Evolutionary conservation across 2,113 vertebrate genomes (phyloP).

Genomic region (Carlito syrichta): DNA sequence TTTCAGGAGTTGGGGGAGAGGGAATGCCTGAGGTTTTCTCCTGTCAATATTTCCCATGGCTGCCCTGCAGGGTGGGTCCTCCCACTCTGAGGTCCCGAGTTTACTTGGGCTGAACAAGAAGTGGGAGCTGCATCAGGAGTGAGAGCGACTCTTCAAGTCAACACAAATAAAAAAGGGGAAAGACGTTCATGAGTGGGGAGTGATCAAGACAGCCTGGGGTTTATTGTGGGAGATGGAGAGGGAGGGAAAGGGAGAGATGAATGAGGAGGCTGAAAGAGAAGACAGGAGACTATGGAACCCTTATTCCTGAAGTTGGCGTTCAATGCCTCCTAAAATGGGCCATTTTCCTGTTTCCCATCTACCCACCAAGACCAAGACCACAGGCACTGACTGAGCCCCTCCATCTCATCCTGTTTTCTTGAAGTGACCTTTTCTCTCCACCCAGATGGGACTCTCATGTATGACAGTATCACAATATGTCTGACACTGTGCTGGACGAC

Average conservation of each 20-base stretch:
- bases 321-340: background rate
- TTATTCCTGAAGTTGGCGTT: background rate
- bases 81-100: conserved; percentile 74
- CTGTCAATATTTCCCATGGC: conserved; percentile 79
- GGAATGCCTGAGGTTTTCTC: conserved; percentile 63
- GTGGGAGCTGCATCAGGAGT: conserved; percentile 81
- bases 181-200: conserved; percentile 44
- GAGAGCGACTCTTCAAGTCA: conserved; percentile 76
- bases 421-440: too few species aligned
- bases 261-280: background rate
- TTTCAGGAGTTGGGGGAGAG: too few species aligned
- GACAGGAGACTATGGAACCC: background rate
- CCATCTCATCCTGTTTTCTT: too few species aligned
- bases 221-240: conserved; percentile 50
- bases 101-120: conserved; percentile 83
- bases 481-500: background rate
- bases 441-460: background rate
- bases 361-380: background rate
- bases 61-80: conserved; percentile 75
- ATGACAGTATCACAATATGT: background rate
- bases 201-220: background rate
- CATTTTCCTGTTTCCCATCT: background rate
- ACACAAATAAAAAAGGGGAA: conserved; percentile 69
- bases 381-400: too few species aligned
- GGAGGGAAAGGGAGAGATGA: background rate